Base-by-base conservation (phyloP, 2,888 invertebrate genomes). In the Phengaris arion region DNA sequence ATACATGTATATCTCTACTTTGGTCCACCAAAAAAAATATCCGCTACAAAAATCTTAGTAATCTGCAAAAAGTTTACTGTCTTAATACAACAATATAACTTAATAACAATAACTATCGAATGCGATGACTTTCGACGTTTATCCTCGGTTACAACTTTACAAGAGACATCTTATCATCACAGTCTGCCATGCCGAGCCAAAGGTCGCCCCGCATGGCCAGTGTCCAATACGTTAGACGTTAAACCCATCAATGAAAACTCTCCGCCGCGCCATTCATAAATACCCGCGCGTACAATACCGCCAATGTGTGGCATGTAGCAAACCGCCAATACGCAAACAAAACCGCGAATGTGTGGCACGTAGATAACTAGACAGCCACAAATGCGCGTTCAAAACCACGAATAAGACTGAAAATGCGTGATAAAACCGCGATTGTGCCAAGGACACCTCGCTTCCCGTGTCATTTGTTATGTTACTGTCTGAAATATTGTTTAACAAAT, bases 141-240 rank as follows among this genome's bases (percentile, higher is more conserved):
- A 35, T 64, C 64, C 64, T 12, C 35, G 64, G 64, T 35, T 9
- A 52, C 22, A 22, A 22, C 22, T 22, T 22, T 22, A 22, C 52
- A 52, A 52, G 52, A 52, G 52, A 52, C 52, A 9, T 52, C 64
- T 64, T 64, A 59, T 59, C 59, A 22, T 8, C 22, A n/a, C 57
- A 52, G 64, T 64, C 64, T 64, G 35, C 64, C 35, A 15, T 64
- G 9, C 64, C 35, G 12, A 52, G 52, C 52, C 52, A 45, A 64
- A 64, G 64, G 64, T 64, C 64, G 35, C 64, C 64, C 6, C 64
- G 35, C 64, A 45, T 64, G 64, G 64, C 64, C 64, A 35, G 6
- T 35, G 64, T 64, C 64, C 64, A 64, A 64, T 35, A n/a, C 55
- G 55, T 45, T 52, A 52, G 52, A 52, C 52, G 52, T 10, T 52